Conservation (phyloP, 2,113 vertebrate species). For the Epinephelus fuscoguttatus region DNA sequence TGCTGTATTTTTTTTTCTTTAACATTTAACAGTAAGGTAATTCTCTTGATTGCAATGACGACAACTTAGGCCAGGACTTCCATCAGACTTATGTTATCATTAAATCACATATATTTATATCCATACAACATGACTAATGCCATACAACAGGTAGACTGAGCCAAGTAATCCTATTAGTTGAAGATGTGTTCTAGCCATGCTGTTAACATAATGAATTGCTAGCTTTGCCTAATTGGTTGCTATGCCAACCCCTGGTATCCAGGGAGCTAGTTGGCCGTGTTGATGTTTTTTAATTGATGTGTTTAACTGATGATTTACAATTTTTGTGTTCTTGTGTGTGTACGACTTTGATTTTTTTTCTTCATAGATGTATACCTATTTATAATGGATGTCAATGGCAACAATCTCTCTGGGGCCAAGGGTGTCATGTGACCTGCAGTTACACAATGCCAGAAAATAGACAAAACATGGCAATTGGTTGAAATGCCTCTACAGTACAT, state of each 20-base stretch:
- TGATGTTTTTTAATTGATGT: conserved; percentile 27
- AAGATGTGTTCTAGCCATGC: conserved; percentile 40
- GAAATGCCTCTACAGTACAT: no score
- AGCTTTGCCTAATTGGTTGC: conserved; percentile 54
- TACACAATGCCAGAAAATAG: background rate
- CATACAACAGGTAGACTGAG: conserved; percentile 31
- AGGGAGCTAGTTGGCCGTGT: conserved; percentile 39
- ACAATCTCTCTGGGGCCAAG: background rate
- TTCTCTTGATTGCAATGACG: background rate
- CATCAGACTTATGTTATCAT: background rate
- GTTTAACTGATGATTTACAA: conserved; percentile 19
- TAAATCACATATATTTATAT: conserved; percentile 35
- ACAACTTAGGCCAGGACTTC: background rate
- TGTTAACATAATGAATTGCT: conserved; percentile 46
- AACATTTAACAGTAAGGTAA: background rate
- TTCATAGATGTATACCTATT: background rate
- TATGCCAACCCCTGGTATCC: conserved; percentile 47
- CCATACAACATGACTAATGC: conserved; percentile 31
- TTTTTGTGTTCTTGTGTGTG: background rate
- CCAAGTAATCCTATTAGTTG: conserved; percentile 55
- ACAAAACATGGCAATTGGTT: background rate
- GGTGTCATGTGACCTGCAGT: background rate
- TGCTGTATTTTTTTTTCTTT: background rate
- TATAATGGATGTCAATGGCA: background rate
- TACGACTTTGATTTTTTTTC: background rate